Evolutionary conservation across 1,140 invertebrate species (phyloP), one percentile per base, ranked within the genome.

Genomic region (Neoseiulus cucumeris): DNA sequence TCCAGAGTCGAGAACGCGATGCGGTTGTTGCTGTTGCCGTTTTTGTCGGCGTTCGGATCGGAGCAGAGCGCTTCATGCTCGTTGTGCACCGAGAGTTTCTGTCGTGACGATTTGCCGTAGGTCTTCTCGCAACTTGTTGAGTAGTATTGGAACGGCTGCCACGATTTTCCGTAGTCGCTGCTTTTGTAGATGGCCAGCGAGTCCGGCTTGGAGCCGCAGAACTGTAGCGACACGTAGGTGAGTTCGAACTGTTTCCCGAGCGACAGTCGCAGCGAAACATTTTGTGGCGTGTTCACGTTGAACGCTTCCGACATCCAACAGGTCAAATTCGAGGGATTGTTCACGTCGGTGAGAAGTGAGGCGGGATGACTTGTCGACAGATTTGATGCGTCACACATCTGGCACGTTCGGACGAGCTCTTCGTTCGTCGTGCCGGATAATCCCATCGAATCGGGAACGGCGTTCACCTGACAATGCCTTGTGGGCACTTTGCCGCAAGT

Each of bases 331-430:
- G 76, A 76, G 22, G 78, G 75, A 67, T 80, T 80, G 71, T 80
- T 80, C 22, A 80, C 70, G 70, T 82, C 80, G 25, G 79, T 82
- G 18, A 82, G 72, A 66, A 79, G 78, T 6, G 74, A 70, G 1
- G 79, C 66, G 22, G 80, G 79, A 72, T 81, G 79, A 29, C 73
- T 71, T 12, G 73, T 68, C 65, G 74, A 73, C 5, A 72, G 72
- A 64, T 78, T 71, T 29, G 71, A 72, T 9, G 74, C 69, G 45
- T 97, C 93, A 78, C 94, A 98, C 39, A 88, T 80, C 71, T 89
- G 84, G 77, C 94, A 98, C 51, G 72, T 76, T n/a, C 85, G 80
- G 22, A 80, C 79, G 66, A 68, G 42, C 47, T 47, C 39, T 70
- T 65, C 28, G 22, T 70, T 51, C 68, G 65, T 65, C 72, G 74